Percentiles rank a stretch among this genome's conserved stretches.
Conservation (phyloP, 2,113 vertebrate species). For the Misgurnus mizolepis region DNA sequence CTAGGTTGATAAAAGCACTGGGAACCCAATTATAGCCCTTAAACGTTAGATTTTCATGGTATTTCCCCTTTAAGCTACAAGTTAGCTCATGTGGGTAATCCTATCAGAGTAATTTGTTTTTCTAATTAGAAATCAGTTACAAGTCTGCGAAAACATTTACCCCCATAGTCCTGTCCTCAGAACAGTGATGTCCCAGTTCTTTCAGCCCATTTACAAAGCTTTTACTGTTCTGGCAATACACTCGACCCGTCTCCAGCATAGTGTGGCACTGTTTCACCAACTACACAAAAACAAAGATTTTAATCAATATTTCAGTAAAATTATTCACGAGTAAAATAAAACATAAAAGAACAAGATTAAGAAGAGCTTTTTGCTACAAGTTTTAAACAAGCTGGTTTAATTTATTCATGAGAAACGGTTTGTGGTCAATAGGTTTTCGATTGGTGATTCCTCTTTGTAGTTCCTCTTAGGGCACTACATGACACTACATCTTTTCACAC, state of each 20-base stretch:
- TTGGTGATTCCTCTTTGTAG: slow-evolving; percentile 51
- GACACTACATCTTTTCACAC: slow-evolving; percentile 38
- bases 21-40: too few relatives aligned
- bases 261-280: slow-evolving; percentile 85
- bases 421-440: slow-evolving; percentile 37
- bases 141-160: slow-evolving; percentile 64
- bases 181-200: slow-evolving; percentile 79
- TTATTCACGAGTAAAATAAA: neutral
- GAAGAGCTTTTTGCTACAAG: neutral
- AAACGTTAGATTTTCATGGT: too few relatives aligned
- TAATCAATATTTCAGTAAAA: neutral
- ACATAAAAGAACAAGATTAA: neutral
- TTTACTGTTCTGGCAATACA: slow-evolving; percentile 79
- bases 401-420: slow-evolving; percentile 33
- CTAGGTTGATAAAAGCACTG: too few relatives aligned
- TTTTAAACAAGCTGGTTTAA: slow-evolving; percentile 7
- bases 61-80: neutral
- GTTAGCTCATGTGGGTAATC: slow-evolving; percentile 16
- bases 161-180: slow-evolving; percentile 77
- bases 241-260: slow-evolving; percentile 81
- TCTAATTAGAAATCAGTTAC: slow-evolving; percentile 8
- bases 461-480: slow-evolving; percentile 31
- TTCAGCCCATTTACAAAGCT: slow-evolving; percentile 79
- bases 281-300: slow-evolving; percentile 60
- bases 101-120: neutral